Evolutionary conservation across 1,140 invertebrate species (phyloP), one percentile per base, ranked within the genome.

Genomic region (Aphelenchoides fujianensis): DNA sequence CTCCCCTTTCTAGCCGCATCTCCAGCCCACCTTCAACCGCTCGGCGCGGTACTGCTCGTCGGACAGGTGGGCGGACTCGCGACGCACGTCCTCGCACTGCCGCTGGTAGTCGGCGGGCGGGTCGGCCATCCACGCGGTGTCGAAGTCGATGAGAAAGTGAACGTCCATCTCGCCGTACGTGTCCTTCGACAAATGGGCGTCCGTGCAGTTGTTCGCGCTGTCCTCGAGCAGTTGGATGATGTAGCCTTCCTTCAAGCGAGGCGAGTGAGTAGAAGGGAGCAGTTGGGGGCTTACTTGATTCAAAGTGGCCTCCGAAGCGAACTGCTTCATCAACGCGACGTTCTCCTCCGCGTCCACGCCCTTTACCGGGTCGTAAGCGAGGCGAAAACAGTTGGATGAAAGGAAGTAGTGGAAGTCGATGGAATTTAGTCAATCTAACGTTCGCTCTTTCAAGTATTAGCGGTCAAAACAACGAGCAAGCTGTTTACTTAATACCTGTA

Each of bases 101-200:
- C 86, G 85, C 30, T 84, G 78, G 78, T 89, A 89, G 63, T 83
- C 84, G 71, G 34, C 85, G 31, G 86, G 74, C 1, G 84, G 73
- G 32, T 85, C 83, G 1, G 88, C 89, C 41, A 89, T 80, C 66
- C 88, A 83, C 34, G 86, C 87, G 86, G 89, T 89, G 75, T 89
- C 89, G 70, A 89, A 84, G 79, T 89, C 89, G 59, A 89, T 79
- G 53, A 89, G 87, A 80, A 88, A 89, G 80, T 89, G 89, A 71
- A 85, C 84, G 80, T 89, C 89, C 59, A 89, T 88, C 59, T 78
- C 79, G n/a, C 89, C 89, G 77, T 82, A 88, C 28, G 81, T 82
- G 61, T 86, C 88, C 28, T 85, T 85, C 19, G 85, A 85, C 80
- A 88, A 88, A 78, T 89, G 88, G 57, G 88, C 89, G 41, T 89